Evolutionary conservation across 92 coral and sea anemone genomes (phyloP).

Genomic region (Palythoa grandiflora): DNA sequence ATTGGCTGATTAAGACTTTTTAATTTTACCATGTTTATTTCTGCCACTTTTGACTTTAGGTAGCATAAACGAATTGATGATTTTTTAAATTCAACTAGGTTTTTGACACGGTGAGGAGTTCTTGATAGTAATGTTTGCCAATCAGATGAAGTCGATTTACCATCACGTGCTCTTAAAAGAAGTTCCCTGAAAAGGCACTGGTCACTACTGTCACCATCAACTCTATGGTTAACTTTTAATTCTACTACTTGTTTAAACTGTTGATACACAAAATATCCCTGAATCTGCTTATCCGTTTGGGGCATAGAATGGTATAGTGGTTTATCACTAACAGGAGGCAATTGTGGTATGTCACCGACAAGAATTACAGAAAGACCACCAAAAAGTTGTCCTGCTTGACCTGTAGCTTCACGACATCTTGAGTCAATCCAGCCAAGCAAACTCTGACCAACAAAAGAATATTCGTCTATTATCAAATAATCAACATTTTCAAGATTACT

Average conservation of each 20-base stretch:
- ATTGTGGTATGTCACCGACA: slow-evolving; percentile 70
- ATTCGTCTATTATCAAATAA: neutral
- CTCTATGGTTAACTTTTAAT: slow-evolving; percentile 75
- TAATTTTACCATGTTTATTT: slow-evolving; percentile 55
- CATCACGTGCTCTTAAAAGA: slow-evolving; percentile 68
- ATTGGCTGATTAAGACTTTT: slow-evolving; percentile 48
- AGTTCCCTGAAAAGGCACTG: slow-evolving; percentile 65
- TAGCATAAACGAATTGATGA: slow-evolving; percentile 67
- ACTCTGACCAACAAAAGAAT: neutral
- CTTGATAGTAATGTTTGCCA: slow-evolving; percentile 66
- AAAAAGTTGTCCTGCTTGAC: neutral
- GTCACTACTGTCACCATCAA: slow-evolving; percentile 50
- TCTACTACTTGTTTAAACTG: slow-evolving; percentile 64
- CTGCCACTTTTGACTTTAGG: slow-evolving; percentile 63
- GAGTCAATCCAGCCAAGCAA: neutral
- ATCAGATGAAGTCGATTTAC: slow-evolving; percentile 68
- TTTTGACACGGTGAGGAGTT: slow-evolving; percentile 59
- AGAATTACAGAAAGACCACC: slow-evolving; percentile 63
- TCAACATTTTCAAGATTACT: neutral
- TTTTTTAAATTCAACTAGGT: slow-evolving; percentile 42
- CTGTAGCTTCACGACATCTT: neutral
- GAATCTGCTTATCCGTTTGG: slow-evolving; percentile 56
- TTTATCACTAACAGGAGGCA: slow-evolving; percentile 77
- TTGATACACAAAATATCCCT: slow-evolving; percentile 64
- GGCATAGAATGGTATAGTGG: slow-evolving; percentile 62